Evolutionary conservation across 2,888 invertebrate species (phyloP).

Genomic region (Sminthurides aquaticus): DNA sequence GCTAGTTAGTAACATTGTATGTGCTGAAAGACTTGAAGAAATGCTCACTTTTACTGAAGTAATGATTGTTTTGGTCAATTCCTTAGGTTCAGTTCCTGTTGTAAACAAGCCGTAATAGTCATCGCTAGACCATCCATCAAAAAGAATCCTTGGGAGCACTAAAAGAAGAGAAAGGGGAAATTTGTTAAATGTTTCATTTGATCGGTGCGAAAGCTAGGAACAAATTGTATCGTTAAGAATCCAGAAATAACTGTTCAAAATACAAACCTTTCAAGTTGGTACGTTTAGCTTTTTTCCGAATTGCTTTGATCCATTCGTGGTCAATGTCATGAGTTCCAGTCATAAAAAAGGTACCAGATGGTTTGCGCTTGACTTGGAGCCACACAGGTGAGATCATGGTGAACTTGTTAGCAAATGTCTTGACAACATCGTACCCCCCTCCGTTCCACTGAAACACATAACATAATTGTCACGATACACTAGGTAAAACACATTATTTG

Average conservation of each 20-base stretch:
- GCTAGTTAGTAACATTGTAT: no score
- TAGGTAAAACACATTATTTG: no score
- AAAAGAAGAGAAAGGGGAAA: conserved; percentile 46
- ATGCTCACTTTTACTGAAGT: conserved; percentile 52
- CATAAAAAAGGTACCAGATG: conserved; percentile 57
- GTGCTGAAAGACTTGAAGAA: not conserved
- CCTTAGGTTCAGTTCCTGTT: conserved; percentile 59
- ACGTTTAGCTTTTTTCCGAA: conserved; percentile 56
- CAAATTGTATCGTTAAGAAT: no score
- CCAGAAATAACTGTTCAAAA: no score
- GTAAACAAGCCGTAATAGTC: conserved; percentile 66
- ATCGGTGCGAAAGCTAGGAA: no score
- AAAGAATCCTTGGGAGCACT: conserved; percentile 83
- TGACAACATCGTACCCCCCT: conserved; percentile 87
- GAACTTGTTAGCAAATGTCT: conserved; percentile 80
- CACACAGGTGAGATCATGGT: conserved; percentile 89
- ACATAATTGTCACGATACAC: not conserved
- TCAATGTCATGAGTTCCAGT: conserved; percentile 76
- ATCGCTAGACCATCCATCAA: conserved; percentile 75
- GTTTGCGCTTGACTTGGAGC: conserved; percentile 71
- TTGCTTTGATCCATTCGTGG: conserved; percentile 68
- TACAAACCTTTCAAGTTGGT: conserved; percentile 55
- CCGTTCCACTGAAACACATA: conserved; percentile 74
- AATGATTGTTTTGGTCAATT: conserved; percentile 61
- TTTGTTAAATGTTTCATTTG: no score